Evolutionary conservation across 2,797 vertebrate species (phyloP).

Genomic region (Platyrinchus mystaceus): DNA sequence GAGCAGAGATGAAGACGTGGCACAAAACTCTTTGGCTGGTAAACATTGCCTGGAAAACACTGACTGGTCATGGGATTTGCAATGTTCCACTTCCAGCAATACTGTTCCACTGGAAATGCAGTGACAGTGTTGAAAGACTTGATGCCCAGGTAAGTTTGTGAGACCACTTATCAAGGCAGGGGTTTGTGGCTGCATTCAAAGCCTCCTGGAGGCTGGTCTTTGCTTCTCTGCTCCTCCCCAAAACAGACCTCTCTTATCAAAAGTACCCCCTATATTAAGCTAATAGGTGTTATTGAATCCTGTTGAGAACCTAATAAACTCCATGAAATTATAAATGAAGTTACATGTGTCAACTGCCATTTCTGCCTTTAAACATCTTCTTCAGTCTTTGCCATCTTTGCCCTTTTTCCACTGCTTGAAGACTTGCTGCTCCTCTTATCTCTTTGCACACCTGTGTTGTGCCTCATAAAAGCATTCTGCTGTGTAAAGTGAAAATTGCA

Average conservation of each 20-base stretch:
- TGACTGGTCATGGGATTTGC: background rate
- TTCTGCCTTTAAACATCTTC: background rate
- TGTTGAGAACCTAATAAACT: background rate
- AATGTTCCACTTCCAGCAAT: background rate
- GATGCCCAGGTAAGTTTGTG: background rate
- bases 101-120: background rate
- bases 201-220: background rate
- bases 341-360: background rate
- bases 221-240: background rate
- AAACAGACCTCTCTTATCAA: background rate
- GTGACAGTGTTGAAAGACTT: background rate
- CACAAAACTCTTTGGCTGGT: background rate
- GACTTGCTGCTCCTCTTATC: conserved; percentile 19
- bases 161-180: background rate
- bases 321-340: background rate
- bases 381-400: conserved; percentile 10
- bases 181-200: background rate
- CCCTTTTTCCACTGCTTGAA: background rate
- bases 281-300: background rate
- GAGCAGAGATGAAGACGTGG: background rate
- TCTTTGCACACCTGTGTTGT: background rate
- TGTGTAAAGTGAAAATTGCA: conserved; percentile 23
- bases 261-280: background rate
- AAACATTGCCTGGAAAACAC: background rate
- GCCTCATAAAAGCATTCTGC: conserved; percentile 33